phyloP scores from a whole-genome alignment of 2,797 vertebrate species.

The Arctocebus calabarensis region DNA sequence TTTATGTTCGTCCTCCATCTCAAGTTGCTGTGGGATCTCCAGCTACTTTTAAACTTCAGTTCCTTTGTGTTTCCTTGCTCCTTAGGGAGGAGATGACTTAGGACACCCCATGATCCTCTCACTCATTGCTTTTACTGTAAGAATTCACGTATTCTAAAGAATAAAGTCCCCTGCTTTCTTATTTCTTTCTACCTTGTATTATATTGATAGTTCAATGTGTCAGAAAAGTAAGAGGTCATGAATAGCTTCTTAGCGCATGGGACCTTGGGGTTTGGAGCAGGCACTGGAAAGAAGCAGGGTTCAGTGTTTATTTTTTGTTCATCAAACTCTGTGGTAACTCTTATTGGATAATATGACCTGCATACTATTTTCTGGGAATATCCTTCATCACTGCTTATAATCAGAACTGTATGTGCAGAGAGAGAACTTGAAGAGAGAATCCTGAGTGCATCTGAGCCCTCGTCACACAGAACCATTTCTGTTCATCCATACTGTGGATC shows the following conservation, averaged over 20 bases:
- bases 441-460: background rate
- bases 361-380: background rate
- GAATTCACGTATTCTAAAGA: background rate
- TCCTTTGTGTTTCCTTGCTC: background rate
- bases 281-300: background rate
- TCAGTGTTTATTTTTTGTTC: background rate
- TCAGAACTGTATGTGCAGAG: background rate
- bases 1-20: background rate
- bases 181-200: background rate
- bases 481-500: background rate
- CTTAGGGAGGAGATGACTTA: background rate
- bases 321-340: background rate
- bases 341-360: background rate
- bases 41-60: background rate
- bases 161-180: background rate
- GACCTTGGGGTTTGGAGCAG: background rate
- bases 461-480: background rate
- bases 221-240: background rate
- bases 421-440: background rate
- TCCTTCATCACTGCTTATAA: background rate
- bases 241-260: background rate
- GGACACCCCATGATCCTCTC: background rate
- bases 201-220: background rate
- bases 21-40: background rate
- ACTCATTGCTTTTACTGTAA: background rate